Evolutionary conservation across 2,888 invertebrate genomes (phyloP).

Genomic region (Liopterus haemorrhoidalis): DNA sequence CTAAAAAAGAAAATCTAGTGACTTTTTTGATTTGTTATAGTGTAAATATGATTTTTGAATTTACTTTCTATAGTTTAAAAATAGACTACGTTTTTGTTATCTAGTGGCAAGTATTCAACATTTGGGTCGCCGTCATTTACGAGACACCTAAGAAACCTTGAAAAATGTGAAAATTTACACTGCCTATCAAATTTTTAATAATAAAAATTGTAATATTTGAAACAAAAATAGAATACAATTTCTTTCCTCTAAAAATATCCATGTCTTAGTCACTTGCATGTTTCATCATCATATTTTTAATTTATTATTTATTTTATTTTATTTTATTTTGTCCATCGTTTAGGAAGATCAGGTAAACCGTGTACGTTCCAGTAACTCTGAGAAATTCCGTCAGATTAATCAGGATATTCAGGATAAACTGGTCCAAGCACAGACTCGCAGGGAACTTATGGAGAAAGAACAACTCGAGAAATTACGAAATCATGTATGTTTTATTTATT

Average conservation of each 20-base stretch:
- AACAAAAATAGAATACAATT: constrained; percentile 1
- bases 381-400: constrained; percentile 63
- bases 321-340: constrained; percentile 17
- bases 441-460: constrained; percentile 67
- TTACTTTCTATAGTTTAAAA: too few species aligned
- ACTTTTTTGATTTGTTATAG: too few species aligned
- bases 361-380: constrained; percentile 61
- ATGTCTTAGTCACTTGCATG: background rate
- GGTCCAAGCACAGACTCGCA: constrained; percentile 63
- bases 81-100: too few species aligned
- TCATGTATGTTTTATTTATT: constrained; percentile 55
- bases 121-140: too few species aligned
- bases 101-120: too few species aligned
- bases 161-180: too few species aligned
- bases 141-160: too few species aligned
- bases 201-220: too few species aligned
- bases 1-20: too few species aligned
- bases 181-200: too few species aligned
- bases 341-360: constrained; percentile 72
- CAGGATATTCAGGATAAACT: constrained; percentile 63
- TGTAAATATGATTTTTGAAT: too few species aligned
- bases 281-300: constrained; percentile 4
- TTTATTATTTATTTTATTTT: constrained; percentile 22
- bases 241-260: too few species aligned
- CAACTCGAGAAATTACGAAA: constrained; percentile 71